phyloP scores from a whole-genome alignment of 2,797 vertebrate genomes.

The Ambastaia sidthimunki region DNA sequence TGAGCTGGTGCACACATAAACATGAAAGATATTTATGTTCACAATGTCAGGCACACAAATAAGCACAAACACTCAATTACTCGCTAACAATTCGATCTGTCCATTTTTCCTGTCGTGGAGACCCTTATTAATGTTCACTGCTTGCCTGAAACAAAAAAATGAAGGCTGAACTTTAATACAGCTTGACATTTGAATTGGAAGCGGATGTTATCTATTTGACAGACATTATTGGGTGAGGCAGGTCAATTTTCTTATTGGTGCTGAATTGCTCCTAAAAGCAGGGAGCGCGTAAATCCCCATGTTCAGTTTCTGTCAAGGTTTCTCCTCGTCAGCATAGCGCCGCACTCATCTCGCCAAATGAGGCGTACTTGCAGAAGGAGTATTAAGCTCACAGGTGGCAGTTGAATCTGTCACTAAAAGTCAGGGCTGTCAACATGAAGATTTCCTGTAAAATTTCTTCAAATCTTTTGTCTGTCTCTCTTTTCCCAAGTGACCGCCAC shows the following conservation, averaged over 20 bases:
- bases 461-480: constrained; percentile 24
- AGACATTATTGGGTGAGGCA: constrained; percentile 52
- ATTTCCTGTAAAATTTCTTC: constrained; percentile 39
- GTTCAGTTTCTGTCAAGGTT: constrained; percentile 36
- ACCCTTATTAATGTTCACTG: constrained; percentile 1
- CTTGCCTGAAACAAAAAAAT: not conserved
- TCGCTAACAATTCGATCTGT: not conserved
- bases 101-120: not conserved
- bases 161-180: not conserved
- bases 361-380: constrained; percentile 70
- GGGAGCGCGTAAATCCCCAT: constrained; percentile 36
- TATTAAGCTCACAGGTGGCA: constrained; percentile 66
- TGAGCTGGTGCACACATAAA: constrained; percentile 68
- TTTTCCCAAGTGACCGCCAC: constrained; percentile 47
- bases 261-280: constrained; percentile 70
- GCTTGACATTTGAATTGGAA: constrained; percentile 46
- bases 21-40: not conserved
- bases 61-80: not conserved
- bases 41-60: not conserved
- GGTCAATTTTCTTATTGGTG: constrained; percentile 73
- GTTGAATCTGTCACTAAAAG: constrained; percentile 69
- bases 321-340: constrained; percentile 60
- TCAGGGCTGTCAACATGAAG: constrained; percentile 43
- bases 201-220: constrained; percentile 49
- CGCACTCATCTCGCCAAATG: constrained; percentile 73